phyloP scores from a whole-genome alignment of 2,888 invertebrate species.

The Troilus luridus region DNA sequence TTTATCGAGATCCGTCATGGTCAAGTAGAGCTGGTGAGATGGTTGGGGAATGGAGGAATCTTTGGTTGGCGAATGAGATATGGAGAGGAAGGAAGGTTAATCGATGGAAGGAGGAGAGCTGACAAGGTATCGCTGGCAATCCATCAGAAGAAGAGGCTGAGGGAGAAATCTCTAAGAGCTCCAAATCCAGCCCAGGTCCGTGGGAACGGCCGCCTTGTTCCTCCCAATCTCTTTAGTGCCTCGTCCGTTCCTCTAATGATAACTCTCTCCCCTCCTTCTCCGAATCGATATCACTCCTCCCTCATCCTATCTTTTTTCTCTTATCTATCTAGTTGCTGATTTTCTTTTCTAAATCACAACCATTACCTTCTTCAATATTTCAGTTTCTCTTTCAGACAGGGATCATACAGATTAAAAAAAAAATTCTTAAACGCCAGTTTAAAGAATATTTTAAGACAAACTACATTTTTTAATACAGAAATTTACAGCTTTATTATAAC shows the following conservation, averaged over 20 bases:
- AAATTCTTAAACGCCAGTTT: too few species aligned
- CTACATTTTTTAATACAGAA: too few species aligned
- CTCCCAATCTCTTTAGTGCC: constrained; percentile 49
- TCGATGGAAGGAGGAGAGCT: constrained; percentile 11
- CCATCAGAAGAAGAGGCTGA: background rate
- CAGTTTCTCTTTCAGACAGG: background rate
- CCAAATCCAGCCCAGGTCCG: constrained; percentile 40
- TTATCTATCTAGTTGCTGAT: background rate
- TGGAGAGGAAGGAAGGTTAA: background rate
- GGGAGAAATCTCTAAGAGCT: constrained; percentile 9
- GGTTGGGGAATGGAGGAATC: background rate
- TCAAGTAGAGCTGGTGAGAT: background rate
- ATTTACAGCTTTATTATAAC: too few species aligned
- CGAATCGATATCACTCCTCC: constrained; percentile 44
- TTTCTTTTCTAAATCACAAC: constrained; percentile 1
- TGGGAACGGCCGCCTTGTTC: constrained; percentile 37
- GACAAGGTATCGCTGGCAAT: constrained; percentile 50
- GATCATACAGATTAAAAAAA: background rate
- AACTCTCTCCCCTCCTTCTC: constrained; percentile 33
- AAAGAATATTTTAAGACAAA: too few species aligned
- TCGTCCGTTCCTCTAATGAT: constrained; percentile 30
- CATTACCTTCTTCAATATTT: background rate
- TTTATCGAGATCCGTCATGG: constrained; percentile 29
- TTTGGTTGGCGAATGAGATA: constrained; percentile 22
- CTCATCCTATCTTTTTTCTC: constrained; percentile 25